Percentiles rank a stretch among this genome's conserved stretches.
Conservation (phyloP, 2,888 invertebrate species). For the Auanema freiburgensis region DNA sequence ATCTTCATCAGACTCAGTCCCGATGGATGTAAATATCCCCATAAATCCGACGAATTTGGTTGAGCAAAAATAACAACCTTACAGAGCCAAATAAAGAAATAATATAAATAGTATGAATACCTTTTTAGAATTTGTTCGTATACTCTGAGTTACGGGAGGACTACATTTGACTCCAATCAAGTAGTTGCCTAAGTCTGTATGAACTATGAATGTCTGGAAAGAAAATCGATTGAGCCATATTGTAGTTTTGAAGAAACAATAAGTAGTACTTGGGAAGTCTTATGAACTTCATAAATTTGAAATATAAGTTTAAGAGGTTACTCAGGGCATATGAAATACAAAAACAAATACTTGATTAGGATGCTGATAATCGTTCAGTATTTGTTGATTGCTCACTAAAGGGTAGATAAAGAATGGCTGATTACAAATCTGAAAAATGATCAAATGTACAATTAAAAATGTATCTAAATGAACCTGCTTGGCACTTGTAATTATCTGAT, state of each 20-base stretch:
- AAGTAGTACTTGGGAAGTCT: background rate
- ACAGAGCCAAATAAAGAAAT: background rate
- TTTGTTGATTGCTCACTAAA: background rate
- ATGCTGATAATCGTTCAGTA: background rate
- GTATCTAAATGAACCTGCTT: background rate
- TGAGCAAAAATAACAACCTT: conserved; percentile 55
- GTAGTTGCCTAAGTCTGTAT: conserved; percentile 23
- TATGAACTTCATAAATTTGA: background rate
- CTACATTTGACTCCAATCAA: conserved; percentile 27
- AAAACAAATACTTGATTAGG: background rate
- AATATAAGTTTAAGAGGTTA: background rate
- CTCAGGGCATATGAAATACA: too few relatives aligned
- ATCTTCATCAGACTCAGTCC: conserved; percentile 20
- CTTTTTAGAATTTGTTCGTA: background rate
- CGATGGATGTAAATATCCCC: conserved; percentile 41
- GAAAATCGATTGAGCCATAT: background rate
- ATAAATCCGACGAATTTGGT: conserved; percentile 54
- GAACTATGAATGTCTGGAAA: conserved; percentile 19
- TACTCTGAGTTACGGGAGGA: background rate
- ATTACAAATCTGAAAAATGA: conserved; percentile 4
- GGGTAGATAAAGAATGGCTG: conserved; percentile 6
- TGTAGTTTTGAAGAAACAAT: background rate
- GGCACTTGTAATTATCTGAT: conserved; percentile 11
- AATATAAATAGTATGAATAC: background rate
- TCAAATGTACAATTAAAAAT: background rate